phyloP scores from a whole-genome alignment of 2,113 vertebrate genomes.

The Anoura caudifer region DNA sequence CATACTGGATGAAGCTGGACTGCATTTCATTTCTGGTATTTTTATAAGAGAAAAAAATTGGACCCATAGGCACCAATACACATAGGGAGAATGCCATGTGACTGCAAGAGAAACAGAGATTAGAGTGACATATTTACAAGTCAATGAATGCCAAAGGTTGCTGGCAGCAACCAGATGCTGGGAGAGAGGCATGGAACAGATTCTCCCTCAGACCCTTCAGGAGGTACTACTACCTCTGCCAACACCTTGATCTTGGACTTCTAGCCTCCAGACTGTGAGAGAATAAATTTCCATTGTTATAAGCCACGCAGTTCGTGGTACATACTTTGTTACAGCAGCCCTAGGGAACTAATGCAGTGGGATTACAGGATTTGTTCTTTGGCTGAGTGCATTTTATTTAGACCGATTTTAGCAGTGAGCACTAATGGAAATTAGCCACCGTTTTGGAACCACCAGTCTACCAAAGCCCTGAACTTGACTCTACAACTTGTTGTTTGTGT shows the following conservation, averaged over 20 bases:
- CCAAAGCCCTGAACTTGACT: neutral
- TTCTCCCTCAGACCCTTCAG: neutral
- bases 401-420: neutral
- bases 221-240: neutral
- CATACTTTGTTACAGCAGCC: neutral
- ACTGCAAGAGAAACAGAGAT: neutral
- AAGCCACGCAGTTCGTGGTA: neutral
- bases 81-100: neutral
- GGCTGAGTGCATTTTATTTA: neutral
- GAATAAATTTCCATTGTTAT: neutral
- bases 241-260: neutral
- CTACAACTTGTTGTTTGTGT: neutral
- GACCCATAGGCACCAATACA: neutral
- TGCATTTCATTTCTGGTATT: neutral
- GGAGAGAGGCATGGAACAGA: neutral
- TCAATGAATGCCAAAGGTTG: neutral
- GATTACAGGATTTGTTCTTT: neutral
- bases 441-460: neutral
- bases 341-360: neutral
- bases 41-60: conserved; percentile 2
- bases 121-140: neutral
- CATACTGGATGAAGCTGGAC: neutral
- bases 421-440: neutral
- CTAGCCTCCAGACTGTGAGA: neutral
- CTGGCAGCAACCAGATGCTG: neutral